phyloP scores from a whole-genome alignment of 2,888 invertebrate genomes.

The Rotaria sp. region DNA sequence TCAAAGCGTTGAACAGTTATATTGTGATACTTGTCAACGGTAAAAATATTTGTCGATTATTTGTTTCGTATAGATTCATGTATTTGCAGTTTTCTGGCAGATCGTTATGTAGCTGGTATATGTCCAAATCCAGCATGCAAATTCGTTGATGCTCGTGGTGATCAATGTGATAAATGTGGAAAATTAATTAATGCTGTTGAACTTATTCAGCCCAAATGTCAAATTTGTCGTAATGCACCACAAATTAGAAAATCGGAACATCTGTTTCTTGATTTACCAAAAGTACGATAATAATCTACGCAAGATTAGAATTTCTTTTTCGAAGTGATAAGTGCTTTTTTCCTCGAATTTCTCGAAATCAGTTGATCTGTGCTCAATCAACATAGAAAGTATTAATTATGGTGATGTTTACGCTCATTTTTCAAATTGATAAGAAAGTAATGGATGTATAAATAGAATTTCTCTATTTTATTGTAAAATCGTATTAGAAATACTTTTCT shows the following conservation, averaged over 20 bases:
- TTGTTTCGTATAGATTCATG: neutral
- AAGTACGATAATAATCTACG: constrained; percentile 62
- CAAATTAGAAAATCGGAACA: constrained; percentile 73
- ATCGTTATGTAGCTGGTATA: constrained; percentile 85
- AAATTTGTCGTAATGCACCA: constrained; percentile 69
- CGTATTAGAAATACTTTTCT: too few relatives aligned
- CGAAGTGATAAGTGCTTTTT: too few relatives aligned
- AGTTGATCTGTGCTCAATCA: too few relatives aligned
- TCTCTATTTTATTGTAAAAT: too few relatives aligned
- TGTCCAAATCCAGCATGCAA: constrained; percentile 74
- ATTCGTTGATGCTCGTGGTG: constrained; percentile 87
- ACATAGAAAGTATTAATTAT: too few relatives aligned
- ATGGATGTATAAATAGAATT: too few relatives aligned
- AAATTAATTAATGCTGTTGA: constrained; percentile 87
- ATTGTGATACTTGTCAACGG: constrained; percentile 77
- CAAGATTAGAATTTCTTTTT: too few relatives aligned
- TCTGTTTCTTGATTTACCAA: constrained; percentile 84
- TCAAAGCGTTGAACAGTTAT: constrained; percentile 79
- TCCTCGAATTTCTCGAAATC: too few relatives aligned
- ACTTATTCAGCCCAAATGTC: constrained; percentile 75
- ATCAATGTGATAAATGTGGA: constrained; percentile 95
- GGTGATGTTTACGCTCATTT: too few relatives aligned
- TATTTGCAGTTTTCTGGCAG: constrained; percentile 53
- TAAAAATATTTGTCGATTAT: too few relatives aligned
- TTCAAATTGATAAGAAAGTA: too few relatives aligned